Base-by-base conservation (phyloP, 1,140 invertebrate genomes). In the Oreohelix idahoensis region DNA sequence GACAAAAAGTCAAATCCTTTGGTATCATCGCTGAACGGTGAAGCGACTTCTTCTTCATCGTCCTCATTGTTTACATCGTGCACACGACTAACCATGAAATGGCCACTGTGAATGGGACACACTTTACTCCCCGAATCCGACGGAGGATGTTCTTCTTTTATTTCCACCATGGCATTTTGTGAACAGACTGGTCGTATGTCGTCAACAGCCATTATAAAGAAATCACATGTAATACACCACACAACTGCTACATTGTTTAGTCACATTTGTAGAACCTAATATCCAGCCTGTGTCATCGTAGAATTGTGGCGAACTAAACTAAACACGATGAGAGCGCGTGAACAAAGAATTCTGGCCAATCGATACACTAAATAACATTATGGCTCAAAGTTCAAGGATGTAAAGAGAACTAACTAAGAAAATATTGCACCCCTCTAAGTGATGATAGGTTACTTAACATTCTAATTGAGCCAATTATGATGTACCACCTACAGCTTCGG, bases 21-120 rank as follows among this genome's bases (percentile, higher is more conserved):
- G 2, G 39, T 63, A 35, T 84, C 63, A 63, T 82, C 84, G 49
- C 75, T 81, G 51, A 84, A 82, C 35, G 87, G 83, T 5, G 86
- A 83, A n/a, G 79, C 85, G 49, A 87, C 87, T 38, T 87, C 85
- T n/a, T 89, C 88, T 42, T 87, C 86, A 76, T 97, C 96, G 89
- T 97, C 97, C 92, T 98, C 97, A 93, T 93, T 96, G 42, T 96
- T 96, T 92, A 97, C 96, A 45, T 97, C 97, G 93, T 93, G 93
- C 32, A 99, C 98, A 92, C 97, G 95, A 71, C 97, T 98, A 63
- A 99, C 96, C 98, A 99, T 99, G 93, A 99, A 99, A 92, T 99
- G 98, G 35, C 98, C 98, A 88, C 97, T 98, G 92, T 99, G 98
- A 88, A 99, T 99, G 8, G 83, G 84, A 26, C 74, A 51, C 17